Evolutionary conservation across 2,797 vertebrate species (phyloP), one percentile per base, ranked within the genome.

Genomic region (Mionectes olivaceus): DNA sequence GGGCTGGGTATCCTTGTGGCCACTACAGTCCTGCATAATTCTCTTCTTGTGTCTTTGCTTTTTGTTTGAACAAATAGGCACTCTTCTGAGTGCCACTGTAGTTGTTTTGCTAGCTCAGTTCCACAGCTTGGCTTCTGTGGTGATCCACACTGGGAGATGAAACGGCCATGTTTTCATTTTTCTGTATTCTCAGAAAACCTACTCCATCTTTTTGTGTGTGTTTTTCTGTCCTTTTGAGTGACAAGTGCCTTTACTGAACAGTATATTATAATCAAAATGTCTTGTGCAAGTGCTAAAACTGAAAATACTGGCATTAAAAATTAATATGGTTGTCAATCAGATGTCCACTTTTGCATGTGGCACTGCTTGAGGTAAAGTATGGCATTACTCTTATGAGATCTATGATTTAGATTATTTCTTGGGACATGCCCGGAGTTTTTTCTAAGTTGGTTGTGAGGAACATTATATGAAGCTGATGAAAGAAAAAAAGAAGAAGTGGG

Each of bases 211-310:
- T 89, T 78, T 69, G 44, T 88, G 43, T 75, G 53, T 59, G 35
- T 94, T 94, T 90, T 77, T 64, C 77, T 90, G 87, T 95, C 79
- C 47, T 81, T 93, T 84, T 97, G 97, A 97, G 90, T 97, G 97
- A 97, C 97, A 97, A 89, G 89, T 91, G 83, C 93, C 87, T 95
- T 96, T 96, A 91, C 95, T 17, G 93, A 97, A 91, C 95, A 92
- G 87, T 94, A 70, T 95, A 95, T 95, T 95, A 91, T 96, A 97
- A 97, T 97, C 94, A 96, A 96, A 96, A 91, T 83, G 61, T 94
- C 95, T 90, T 77, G 91, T 76, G 52, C 65, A 78, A 78, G 93
- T 89, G 60, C 85, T 81, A 88, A 75, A 80, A 74, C 91, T 75
- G 35, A 65, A 90, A 90, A 92, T 83, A 83, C 94, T 79, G 25